phyloP scores from a whole-genome alignment of 2,888 invertebrate species.

The Habroteleia sp. region DNA sequence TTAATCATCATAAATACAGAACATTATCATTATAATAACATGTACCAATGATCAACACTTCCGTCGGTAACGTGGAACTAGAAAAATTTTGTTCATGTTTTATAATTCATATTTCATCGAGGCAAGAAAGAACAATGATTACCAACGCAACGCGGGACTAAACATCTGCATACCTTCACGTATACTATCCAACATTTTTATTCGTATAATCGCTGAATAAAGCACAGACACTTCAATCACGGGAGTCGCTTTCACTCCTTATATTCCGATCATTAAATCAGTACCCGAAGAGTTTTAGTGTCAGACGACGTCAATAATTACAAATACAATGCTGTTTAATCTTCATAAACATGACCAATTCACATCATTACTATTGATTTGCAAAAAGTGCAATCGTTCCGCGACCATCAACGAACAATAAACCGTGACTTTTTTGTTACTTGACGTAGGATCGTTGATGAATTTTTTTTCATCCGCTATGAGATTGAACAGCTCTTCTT shows the following conservation, averaged over 20 bases:
- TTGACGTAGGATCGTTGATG: not conserved
- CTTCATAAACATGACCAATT: conserved; percentile 5
- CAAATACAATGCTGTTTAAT: conserved; percentile 2
- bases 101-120: too few relatives aligned
- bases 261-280: conserved; percentile 40
- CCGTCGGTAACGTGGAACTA: too few relatives aligned
- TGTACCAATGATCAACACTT: too few relatives aligned
- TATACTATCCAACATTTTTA: conserved; percentile 71
- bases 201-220: not conserved
- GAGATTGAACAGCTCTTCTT: not conserved
- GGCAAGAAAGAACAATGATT: too few relatives aligned
- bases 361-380: not conserved
- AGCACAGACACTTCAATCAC: not conserved
- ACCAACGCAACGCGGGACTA: too few relatives aligned
- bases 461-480: conserved; percentile 11
- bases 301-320: not conserved
- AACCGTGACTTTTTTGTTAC: conserved; percentile 2
- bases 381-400: not conserved
- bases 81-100: too few relatives aligned
- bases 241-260: not conserved
- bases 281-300: not conserved
- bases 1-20: not conserved
- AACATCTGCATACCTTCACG: conserved; percentile 77
- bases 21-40: too few relatives aligned
- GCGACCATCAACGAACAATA: conserved; percentile 6